phyloP scores from a whole-genome alignment of 2,797 vertebrate genomes.

The Tinamus major region DNA sequence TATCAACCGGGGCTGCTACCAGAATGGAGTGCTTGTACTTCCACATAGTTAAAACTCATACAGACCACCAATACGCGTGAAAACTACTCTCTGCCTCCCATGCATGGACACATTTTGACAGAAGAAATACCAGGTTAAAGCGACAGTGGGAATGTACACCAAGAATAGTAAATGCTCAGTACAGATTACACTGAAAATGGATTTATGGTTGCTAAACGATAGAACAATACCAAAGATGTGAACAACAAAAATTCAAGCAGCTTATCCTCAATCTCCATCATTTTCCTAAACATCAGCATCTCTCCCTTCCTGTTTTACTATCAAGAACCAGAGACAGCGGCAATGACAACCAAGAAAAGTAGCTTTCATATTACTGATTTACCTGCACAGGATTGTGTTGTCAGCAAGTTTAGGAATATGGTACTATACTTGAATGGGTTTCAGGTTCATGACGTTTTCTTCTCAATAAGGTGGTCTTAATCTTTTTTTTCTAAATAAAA shows the following conservation, averaged over 20 bases:
- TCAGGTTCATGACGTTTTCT: neutral
- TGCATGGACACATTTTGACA: neutral
- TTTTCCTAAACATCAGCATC: neutral
- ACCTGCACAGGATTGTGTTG: neutral
- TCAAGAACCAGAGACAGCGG: neutral
- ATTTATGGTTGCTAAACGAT: neutral
- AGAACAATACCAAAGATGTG: neutral
- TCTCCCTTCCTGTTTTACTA: neutral
- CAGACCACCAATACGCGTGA: neutral
- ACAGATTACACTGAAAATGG: neutral
- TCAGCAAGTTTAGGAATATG: neutral
- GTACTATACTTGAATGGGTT: neutral
- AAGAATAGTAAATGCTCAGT: neutral
- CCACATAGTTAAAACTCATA: rapidly evolving
- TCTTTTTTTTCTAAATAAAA: neutral
- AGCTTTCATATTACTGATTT: neutral
- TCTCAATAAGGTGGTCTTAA: neutral
- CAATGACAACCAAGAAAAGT: neutral
- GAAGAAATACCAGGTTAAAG: neutral
- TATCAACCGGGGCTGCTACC: neutral
- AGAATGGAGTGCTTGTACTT: rapidly evolving
- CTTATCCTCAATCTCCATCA: neutral
- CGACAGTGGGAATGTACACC: neutral
- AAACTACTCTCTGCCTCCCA: neutral
- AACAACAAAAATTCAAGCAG: neutral